phyloP scores from a whole-genome alignment of 2,113 vertebrate species.

The Hylia prasina region DNA sequence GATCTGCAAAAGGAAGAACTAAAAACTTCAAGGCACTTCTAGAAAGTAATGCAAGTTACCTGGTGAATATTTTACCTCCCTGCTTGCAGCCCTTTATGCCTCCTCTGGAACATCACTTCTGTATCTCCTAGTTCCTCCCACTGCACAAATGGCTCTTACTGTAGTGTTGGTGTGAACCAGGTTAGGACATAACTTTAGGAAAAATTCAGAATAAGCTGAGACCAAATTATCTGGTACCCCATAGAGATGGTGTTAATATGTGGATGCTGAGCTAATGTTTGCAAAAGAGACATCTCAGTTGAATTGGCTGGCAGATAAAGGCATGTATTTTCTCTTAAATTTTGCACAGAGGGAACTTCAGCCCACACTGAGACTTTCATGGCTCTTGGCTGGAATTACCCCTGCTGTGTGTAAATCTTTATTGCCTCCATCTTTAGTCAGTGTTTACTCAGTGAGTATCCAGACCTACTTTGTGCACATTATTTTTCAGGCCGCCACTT shows the following conservation, averaged over 20 bases:
- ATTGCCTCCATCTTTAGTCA: background rate
- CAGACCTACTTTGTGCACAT: background rate
- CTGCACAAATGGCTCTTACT: background rate
- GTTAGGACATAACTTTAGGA: background rate
- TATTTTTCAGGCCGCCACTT: background rate
- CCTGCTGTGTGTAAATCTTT: background rate
- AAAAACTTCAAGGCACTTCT: background rate
- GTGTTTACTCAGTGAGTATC: background rate
- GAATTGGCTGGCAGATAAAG: background rate
- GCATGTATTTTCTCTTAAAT: background rate
- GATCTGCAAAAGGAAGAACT: background rate
- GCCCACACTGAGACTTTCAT: background rate
- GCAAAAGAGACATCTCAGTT: background rate
- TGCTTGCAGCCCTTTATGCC: background rate
- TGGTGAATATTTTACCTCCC: background rate
- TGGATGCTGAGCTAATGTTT: background rate
- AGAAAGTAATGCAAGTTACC: background rate
- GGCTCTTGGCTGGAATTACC: background rate
- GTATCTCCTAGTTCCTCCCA: background rate
- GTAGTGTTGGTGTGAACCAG: background rate
- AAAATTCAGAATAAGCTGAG: background rate
- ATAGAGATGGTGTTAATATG: background rate
- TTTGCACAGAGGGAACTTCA: background rate
- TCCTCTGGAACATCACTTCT: background rate
- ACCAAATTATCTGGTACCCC: background rate